Evolutionary conservation across 2,113 vertebrate species (phyloP).

Genomic region (Pseudorasbora parva): DNA sequence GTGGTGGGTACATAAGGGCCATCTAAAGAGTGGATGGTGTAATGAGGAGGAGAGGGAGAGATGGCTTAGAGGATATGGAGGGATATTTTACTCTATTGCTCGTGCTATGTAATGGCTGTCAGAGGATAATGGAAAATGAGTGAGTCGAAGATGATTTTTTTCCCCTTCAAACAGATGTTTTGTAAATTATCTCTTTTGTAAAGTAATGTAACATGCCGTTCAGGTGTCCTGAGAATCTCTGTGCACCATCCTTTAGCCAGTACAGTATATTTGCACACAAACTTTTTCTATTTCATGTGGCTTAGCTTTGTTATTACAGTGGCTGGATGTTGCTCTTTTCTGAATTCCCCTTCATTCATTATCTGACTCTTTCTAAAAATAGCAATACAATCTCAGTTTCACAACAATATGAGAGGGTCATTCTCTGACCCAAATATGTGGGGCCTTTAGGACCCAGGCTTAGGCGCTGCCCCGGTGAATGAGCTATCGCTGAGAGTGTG

Average conservation of each 20-base stretch:
- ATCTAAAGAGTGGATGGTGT: constrained; percentile 49
- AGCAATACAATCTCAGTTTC: constrained; percentile 15
- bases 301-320: constrained; percentile 39
- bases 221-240: neutral
- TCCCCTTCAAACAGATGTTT: neutral
- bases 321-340: constrained; percentile 31
- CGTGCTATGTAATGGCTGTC: constrained; percentile 40
- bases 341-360: constrained; percentile 26
- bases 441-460: neutral
- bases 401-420: neutral
- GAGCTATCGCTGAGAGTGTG: neutral
- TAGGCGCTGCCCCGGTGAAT: constrained; percentile 25
- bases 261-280: neutral
- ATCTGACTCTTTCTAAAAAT: constrained; percentile 29
- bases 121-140: constrained; percentile 42
- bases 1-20: constrained; percentile 46
- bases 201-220: neutral
- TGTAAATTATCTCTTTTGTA: neutral
- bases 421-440: neutral
- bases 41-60: constrained; percentile 52
- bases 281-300: neutral
- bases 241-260: neutral
- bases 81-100: constrained; percentile 44
- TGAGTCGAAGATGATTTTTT: neutral
- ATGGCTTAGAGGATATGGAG: constrained; percentile 41